Evolutionary conservation across 2,797 vertebrate species (phyloP), one percentile per base, ranked within the genome.

Genomic region (Cygnus olor): DNA sequence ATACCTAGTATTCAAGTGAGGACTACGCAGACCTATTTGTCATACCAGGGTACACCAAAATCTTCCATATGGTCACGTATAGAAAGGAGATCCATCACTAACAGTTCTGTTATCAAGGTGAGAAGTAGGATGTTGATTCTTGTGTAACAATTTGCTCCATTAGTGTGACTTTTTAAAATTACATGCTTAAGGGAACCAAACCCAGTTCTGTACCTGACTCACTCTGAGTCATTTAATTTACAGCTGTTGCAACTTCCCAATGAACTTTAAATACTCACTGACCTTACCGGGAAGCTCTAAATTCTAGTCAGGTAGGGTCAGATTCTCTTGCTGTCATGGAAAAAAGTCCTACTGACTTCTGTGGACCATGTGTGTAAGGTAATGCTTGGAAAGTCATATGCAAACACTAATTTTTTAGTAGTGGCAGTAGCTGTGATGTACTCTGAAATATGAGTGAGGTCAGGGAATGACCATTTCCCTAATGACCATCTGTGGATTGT

Each of bases 141-240:
- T 91, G 16, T 79, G 79, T 49, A 95, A 96, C n/a, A 76, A 66
- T 64, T 80, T 96, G 94, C 42, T 76, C 69, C 49, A 93, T 84
- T 76, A 74, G 21, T 38, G 65, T 72, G 84, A 80, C 3, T 19
- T 80, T 79, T 93, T 85, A 66, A 36, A 96, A 94, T 95, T 76
- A 89, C 13, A 80, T 66, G 65, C 51, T 94, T 40, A 44, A 38
- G 8, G 90, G 76, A 93, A 94, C 78, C 74, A 95, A 95, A 92
- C 84, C 90, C 89, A 82, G 38, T 68, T 91, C 76, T 89, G 81
- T 25, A 78, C 13, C 34, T 96, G 91, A 94, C 45, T 92, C 96
- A 96, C 15, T 40, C 27, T 95, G 91, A 95, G 85, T 97, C 88
- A 95, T 65, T 89, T 79, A 80, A 91, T 84, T 38, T 57, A 66